Evolutionary conservation across 1,140 invertebrate species (phyloP).

Genomic region (Pinna nobilis): DNA sequence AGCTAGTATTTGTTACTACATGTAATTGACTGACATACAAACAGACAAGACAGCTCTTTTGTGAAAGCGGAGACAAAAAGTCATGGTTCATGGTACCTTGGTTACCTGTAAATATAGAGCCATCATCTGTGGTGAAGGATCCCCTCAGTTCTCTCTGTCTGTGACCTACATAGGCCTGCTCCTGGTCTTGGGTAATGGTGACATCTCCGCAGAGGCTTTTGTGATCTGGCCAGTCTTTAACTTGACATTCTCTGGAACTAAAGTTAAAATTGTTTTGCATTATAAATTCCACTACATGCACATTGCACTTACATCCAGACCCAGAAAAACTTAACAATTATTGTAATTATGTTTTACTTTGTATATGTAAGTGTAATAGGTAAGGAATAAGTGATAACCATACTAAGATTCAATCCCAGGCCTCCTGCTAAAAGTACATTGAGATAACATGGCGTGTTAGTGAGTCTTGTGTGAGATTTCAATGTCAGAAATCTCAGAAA

Average conservation of each 20-base stretch:
- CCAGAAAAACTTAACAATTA: too few species aligned
- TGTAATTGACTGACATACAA: neutral
- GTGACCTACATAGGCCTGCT: too few species aligned
- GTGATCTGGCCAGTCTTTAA: slow-evolving; percentile 60
- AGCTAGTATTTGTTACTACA: neutral
- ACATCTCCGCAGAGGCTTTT: slow-evolving; percentile 37
- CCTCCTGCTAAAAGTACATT: too few species aligned
- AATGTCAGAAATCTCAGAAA: too few species aligned
- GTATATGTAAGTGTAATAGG: too few species aligned
- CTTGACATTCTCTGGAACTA: slow-evolving; percentile 63
- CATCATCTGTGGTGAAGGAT: slow-evolving; percentile 36
- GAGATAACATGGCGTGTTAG: too few species aligned
- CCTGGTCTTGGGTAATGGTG: neutral
- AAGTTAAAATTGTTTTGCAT: slow-evolving; percentile 18
- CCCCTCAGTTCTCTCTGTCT: neutral
- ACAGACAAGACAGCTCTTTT: neutral
- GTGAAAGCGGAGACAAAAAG: neutral
- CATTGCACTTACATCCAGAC: neutral
- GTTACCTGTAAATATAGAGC: slow-evolving; percentile 41
- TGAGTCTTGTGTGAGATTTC: too few species aligned
- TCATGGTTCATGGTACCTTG: neutral
- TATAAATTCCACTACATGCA: slow-evolving; percentile 18
- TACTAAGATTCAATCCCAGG: too few species aligned
- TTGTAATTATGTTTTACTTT: too few species aligned
- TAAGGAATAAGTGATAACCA: too few species aligned